A percentile compares a stretch with the other conserved stretches of the same genome.
phyloP scores from a whole-genome alignment of 2,888 invertebrate genomes.

The Callosobruchus maculatus region DNA sequence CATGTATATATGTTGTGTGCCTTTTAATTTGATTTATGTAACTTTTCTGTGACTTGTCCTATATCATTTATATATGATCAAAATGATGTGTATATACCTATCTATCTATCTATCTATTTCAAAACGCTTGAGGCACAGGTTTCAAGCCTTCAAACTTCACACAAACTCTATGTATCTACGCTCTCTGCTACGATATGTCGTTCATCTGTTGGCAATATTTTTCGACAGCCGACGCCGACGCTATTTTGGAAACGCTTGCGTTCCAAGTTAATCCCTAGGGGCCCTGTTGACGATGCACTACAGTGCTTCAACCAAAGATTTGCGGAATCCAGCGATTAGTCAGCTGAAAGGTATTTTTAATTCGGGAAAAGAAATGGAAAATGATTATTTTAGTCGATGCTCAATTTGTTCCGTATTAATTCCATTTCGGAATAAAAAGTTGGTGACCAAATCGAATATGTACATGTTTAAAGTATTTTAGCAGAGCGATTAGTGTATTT shows the following conservation, averaged over 20 bases:
- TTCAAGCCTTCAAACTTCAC: no score
- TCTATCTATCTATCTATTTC: no score
- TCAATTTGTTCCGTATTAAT: not conserved
- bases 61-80: no score
- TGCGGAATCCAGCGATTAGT: not conserved
- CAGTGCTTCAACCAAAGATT: conserved; percentile 1
- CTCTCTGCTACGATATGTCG: not conserved
- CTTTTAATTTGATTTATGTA: no score
- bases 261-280: conserved; percentile 35
- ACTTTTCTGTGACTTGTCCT: no score
- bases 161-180: no score
- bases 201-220: conserved; percentile 35
- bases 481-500: no score
- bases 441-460: no score
- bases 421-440: not conserved
- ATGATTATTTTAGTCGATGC: not conserved
- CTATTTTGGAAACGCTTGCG: conserved; percentile 33
- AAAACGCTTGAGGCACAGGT: no score
- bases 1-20: no score
- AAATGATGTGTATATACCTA: no score
- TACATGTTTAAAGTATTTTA: no score
- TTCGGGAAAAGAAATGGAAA: not conserved
- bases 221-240: conserved; percentile 23
- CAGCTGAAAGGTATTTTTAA: not conserved
- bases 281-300: conserved; percentile 8